Percentiles rank a stretch among this genome's conserved stretches.
phyloP scores from a whole-genome alignment of 2,113 vertebrate genomes.

The Thunnus thynnus region DNA sequence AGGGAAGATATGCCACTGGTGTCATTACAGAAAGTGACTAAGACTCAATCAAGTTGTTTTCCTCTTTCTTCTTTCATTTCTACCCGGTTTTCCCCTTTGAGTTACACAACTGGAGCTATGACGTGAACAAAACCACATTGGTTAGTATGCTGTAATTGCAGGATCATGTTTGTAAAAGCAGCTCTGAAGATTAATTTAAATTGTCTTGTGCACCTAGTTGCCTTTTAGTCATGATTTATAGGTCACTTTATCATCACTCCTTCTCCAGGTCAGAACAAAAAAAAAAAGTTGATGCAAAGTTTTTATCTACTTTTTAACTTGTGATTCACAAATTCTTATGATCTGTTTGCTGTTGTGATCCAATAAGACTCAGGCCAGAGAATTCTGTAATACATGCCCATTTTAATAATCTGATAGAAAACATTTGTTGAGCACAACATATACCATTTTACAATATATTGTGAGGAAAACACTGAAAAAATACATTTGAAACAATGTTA shows the following conservation, averaged over 20 bases:
- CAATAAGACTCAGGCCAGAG: slow-evolving; percentile 22
- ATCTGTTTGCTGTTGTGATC: background rate
- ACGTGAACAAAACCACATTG: slow-evolving; percentile 23
- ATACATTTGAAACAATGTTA: slow-evolving; percentile 75
- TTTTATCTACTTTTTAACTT: too few species aligned
- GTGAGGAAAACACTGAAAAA: slow-evolving; percentile 90
- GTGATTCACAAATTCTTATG: too few species aligned
- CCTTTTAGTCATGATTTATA: background rate
- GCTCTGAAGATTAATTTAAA: background rate
- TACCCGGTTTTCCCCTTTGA: slow-evolving; percentile 17
- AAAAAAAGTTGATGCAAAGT: too few species aligned
- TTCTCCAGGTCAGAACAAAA: background rate
- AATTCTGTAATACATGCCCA: slow-evolving; percentile 87
- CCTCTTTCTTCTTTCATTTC: slow-evolving; percentile 2
- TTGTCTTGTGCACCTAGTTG: background rate
- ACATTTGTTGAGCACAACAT: slow-evolving; percentile 93
- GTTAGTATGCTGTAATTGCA: background rate
- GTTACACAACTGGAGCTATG: slow-evolving; percentile 30
- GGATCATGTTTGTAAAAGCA: background rate
- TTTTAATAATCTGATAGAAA: slow-evolving; percentile 97
- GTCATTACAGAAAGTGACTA: slow-evolving; percentile 37
- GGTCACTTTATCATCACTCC: background rate
- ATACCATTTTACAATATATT: slow-evolving; percentile 91
- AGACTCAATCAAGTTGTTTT: background rate
- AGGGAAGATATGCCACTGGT: slow-evolving; percentile 24